Percentiles rank a stretch among this genome's conserved stretches.
Conservation (phyloP, 2,113 vertebrate genomes). For the Pitta sordida region DNA sequence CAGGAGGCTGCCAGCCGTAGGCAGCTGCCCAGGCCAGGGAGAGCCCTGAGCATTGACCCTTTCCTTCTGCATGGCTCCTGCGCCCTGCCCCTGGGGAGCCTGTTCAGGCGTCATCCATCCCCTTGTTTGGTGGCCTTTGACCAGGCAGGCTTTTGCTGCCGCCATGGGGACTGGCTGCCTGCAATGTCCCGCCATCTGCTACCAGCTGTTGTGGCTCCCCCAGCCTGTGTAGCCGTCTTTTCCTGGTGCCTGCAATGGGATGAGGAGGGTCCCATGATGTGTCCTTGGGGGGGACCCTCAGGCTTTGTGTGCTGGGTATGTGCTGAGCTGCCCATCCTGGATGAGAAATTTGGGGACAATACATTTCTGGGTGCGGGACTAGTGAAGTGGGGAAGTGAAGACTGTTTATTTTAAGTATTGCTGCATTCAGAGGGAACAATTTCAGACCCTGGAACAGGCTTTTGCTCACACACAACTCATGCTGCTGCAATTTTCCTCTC, state of each 20-base stretch:
- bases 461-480: not conserved
- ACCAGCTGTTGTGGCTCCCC: not conserved
- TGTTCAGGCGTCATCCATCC: not conserved
- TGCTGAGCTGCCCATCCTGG: not conserved
- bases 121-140: not conserved
- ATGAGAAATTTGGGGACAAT: not conserved
- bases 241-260: not conserved
- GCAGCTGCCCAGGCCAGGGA: not conserved
- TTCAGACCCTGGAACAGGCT: not conserved
- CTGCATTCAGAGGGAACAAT: not conserved
- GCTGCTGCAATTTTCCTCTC: not conserved
- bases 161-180: not conserved
- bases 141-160: not conserved
- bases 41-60: not conserved
- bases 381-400: not conserved
- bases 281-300: not conserved
- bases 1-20: not conserved
- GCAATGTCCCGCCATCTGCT: slow-evolving; percentile 13
- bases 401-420: not conserved
- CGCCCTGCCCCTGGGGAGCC: not conserved
- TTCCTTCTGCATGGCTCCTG: not conserved
- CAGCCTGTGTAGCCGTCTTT: not conserved
- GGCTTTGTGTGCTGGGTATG: not conserved
- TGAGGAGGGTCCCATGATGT: not conserved
- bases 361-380: not conserved